Evolutionary conservation across 1,140 invertebrate genomes (phyloP).

Genomic region (Trinorchestia longiramus): DNA sequence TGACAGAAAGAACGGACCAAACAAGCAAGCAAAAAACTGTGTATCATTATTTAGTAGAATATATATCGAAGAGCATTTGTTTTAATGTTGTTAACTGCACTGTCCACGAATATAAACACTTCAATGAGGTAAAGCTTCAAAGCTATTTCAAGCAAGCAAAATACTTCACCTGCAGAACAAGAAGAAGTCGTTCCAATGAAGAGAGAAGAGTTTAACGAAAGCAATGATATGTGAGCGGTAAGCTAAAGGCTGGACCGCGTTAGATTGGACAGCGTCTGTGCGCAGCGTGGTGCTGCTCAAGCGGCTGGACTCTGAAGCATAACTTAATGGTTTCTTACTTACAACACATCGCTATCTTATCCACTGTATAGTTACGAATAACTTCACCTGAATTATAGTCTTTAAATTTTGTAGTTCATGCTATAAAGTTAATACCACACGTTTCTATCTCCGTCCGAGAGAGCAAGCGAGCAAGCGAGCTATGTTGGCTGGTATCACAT

Average conservation of each 20-base stretch:
- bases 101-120: no score
- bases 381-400: conserved; percentile 20
- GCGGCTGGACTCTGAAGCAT: neutral
- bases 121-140: neutral
- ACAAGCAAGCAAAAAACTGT: no score
- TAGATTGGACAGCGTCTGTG: conserved; percentile 25
- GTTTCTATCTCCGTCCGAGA: neutral
- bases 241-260: neutral
- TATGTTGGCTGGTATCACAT: neutral
- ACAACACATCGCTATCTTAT: conserved; percentile 9
- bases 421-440: conserved; percentile 2
- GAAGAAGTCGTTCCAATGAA: neutral
- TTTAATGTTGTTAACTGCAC: neutral
- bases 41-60: no score
- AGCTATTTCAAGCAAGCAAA: neutral
- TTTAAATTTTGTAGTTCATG: conserved; percentile 36
- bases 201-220: neutral
- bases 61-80: neutral
- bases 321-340: conserved; percentile 8
- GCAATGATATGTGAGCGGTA: neutral
- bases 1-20: no score
- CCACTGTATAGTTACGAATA: conserved; percentile 35
- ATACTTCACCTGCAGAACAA: neutral
- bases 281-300: conserved; percentile 4
- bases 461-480: neutral